phyloP scores from a whole-genome alignment of 1,140 invertebrate genomes.

The Agrilus planipennis region DNA sequence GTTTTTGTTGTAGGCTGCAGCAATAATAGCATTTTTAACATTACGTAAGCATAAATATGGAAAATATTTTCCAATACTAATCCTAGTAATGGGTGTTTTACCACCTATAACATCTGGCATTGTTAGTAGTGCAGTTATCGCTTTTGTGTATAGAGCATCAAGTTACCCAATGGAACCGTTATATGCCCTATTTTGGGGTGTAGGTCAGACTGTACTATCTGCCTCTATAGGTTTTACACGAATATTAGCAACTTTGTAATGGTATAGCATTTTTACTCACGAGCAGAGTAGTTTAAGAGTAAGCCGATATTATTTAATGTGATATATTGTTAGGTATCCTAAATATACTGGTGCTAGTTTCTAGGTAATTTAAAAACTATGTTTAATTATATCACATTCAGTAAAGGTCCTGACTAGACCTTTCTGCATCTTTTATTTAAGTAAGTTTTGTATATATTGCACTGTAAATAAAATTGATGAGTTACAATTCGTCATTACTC shows the following conservation, averaged over 20 bases:
- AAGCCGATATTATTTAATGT: too few relatives aligned
- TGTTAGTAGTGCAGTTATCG: constrained; percentile 83
- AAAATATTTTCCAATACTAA: constrained; percentile 80
- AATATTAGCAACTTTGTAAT: constrained; percentile 84
- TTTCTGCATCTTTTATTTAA: too few relatives aligned
- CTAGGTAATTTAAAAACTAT: too few relatives aligned
- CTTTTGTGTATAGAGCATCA: constrained; percentile 83
- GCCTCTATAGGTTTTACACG: constrained; percentile 83
- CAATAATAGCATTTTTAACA: constrained; percentile 79
- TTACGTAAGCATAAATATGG: constrained; percentile 87
- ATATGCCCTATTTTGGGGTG: constrained; percentile 86
- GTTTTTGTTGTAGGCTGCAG: constrained; percentile 49
- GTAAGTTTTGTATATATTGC: too few relatives aligned
- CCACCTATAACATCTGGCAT: constrained; percentile 77
- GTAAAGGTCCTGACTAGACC: too few relatives aligned
- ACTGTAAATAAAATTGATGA: too few relatives aligned
- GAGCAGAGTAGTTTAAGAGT: too few relatives aligned
- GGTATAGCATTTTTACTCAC: too few relatives aligned
- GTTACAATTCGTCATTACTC: too few relatives aligned
- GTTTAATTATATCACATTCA: too few relatives aligned
- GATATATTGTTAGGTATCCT: too few relatives aligned
- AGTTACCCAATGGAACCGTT: constrained; percentile 77
- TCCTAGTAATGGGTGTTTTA: constrained; percentile 78
- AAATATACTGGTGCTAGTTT: too few relatives aligned
- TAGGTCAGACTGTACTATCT: constrained; percentile 81